A percentile compares a stretch with the other conserved stretches of the same genome.
phyloP scores from a whole-genome alignment of 2,113 vertebrate genomes.

The Thymallus thymallus region DNA sequence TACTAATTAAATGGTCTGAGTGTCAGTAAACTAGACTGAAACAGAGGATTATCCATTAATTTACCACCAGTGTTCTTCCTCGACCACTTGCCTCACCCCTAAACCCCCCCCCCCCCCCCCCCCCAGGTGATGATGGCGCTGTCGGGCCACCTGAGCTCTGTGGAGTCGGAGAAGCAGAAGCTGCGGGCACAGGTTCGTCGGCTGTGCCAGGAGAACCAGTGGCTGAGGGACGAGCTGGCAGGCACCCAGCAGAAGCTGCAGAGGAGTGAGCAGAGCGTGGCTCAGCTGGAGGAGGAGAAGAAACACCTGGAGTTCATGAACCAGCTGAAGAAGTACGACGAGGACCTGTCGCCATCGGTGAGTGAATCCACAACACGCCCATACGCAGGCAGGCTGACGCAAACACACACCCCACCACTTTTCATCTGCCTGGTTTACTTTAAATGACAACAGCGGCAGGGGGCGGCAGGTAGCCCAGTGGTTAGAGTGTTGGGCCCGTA shows the following conservation, averaged over 20 bases:
- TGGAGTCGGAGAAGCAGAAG: slow-evolving; percentile 98
- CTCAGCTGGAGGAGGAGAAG: slow-evolving; percentile 91
- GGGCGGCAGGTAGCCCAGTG: too few species aligned
- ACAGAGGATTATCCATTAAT: not conserved
- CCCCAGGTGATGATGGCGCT: slow-evolving; percentile 99
- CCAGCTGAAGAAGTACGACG: slow-evolving; percentile 86
- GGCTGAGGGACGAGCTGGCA: slow-evolving; percentile 89
- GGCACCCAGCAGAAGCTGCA: slow-evolving; percentile 88
- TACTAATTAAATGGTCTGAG: too few species aligned
- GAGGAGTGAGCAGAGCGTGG: slow-evolving; percentile 87
- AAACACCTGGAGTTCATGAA: slow-evolving; percentile 93
- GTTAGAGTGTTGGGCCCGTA: too few species aligned
- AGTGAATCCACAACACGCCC: slow-evolving; percentile 58
- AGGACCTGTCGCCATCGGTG: slow-evolving; percentile 92
- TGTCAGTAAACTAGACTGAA: not conserved
- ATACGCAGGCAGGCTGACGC: not conserved
- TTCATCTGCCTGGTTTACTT: not conserved
- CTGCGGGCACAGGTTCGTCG: slow-evolving; percentile 91
- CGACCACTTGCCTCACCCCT: not conserved
- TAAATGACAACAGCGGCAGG: too few species aligned
- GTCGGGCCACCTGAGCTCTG: slow-evolving; percentile 92
- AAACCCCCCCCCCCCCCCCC: not conserved
- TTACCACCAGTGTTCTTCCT: not conserved
- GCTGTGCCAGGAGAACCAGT: slow-evolving; percentile 97
- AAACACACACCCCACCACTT: not conserved